Percentiles rank a stretch among this genome's conserved stretches.
Conservation (phyloP, 1,140 invertebrate genomes). For the Atta texana region DNA sequence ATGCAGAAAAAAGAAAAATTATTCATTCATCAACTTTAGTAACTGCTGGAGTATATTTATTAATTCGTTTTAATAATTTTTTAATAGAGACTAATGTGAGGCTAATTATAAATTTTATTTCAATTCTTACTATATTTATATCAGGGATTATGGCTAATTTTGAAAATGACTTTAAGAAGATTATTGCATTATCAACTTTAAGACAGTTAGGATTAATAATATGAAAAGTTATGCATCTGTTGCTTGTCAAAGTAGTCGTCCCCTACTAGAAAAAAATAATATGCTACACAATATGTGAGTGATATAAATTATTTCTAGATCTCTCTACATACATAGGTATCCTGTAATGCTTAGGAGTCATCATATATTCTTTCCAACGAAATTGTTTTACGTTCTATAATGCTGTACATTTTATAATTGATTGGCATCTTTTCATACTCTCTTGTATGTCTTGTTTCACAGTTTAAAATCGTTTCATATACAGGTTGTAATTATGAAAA, state of each 20-base stretch:
- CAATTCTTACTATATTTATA: too few species aligned
- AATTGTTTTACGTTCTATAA: conserved; percentile 51
- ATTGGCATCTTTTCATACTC: conserved; percentile 54
- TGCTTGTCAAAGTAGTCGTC: conserved; percentile 61
- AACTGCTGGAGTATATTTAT: too few species aligned
- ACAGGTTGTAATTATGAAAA: conserved; percentile 70
- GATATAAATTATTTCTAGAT: conserved; percentile 40
- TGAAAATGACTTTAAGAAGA: too few species aligned
- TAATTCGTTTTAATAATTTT: too few species aligned
- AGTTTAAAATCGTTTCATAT: conserved; percentile 44
- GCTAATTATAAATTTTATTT: too few species aligned
- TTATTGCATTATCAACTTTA: too few species aligned
- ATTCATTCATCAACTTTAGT: too few species aligned
- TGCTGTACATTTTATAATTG: conserved; percentile 52
- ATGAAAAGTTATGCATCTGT: conserved; percentile 51
- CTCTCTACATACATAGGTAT: conserved; percentile 44
- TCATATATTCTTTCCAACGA: conserved; percentile 26
- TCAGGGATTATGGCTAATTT: too few species aligned
- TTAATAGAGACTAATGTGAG: too few species aligned
- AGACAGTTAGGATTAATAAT: too few species aligned
- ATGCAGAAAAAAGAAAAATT: neutral
- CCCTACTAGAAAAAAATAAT: conserved; percentile 45
- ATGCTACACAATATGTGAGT: conserved; percentile 32
- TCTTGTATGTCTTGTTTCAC: conserved; percentile 50
- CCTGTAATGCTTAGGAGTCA: conserved; percentile 50